Base-by-base conservation (phyloP, 2,797 vertebrate species). In the Leptoclinus maculatus region DNA sequence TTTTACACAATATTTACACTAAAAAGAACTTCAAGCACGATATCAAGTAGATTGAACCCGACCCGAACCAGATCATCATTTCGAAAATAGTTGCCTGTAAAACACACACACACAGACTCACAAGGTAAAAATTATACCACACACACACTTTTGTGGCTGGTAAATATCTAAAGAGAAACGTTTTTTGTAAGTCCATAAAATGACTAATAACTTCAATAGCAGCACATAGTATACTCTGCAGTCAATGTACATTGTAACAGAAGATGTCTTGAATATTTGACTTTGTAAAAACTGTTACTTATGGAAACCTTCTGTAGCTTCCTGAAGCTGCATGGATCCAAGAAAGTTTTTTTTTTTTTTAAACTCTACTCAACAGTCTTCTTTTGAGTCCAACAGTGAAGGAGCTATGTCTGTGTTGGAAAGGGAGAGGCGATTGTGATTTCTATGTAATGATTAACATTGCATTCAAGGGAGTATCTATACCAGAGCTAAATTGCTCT, bases 371-470 rank as follows among this genome's bases (percentile, higher is more conserved):
- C 59, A 39, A 39, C 13, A 4, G 43, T 72, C 70, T 81, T 41
- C 66, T 49, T 87, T 80, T 71, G 34, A 85, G 66, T 76, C 59
- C 41, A 58, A 54, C 57, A 60, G 49, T 67, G 73, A 85, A 72
- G 39, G 56, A 72, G 62, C 68, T 13, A 41, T 80, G 76, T 79
- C 78, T 66, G 41, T 78, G 70, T 72, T n/a, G 39, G 65, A 16
- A 11, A 67, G 65, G 68, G 66, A 69, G 83, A 82, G 78, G 51
- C 34, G 32, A 79, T 80, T 80, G 70, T 84, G 74, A 90, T 86
- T 91, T 88, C 77, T 69, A 53, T 88, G 62, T 79, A 80, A 87
- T 92, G 79, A 91, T 90, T 91, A 91, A 88, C 73, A 41, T 62
- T 80, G 76, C 86, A 82, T 91, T 92, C 70, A 84, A 78, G 77